Evolutionary conservation across 2,888 invertebrate species (phyloP), one percentile per base, ranked within the genome.

Genomic region (Lycia hirtaria): DNA sequence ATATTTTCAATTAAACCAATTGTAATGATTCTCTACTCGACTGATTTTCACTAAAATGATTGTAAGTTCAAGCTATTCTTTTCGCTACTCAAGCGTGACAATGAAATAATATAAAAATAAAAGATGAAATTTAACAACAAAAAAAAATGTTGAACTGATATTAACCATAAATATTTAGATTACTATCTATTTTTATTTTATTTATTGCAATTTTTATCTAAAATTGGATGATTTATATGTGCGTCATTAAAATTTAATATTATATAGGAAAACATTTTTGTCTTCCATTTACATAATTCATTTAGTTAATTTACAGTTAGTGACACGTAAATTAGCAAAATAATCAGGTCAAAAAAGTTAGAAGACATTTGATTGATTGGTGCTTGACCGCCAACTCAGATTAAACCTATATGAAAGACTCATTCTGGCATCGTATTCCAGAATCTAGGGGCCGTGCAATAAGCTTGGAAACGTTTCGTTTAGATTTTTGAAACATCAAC

Each of bases 21-120:
- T 20, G 1, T 32, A 33, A 26, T 22, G 14, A 22, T 33, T 33
- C 19, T 37, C 20, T 43, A 43, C 4, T 19, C 26, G 1, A 15
- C 7, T 30, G 12, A 1, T 15, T n/a, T 19, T 30, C 3, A 35
- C 17, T 43, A 44, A 40, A 19, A 37, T 53, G 41, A 20, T 51
- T 53, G 61, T 75, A 75, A 61, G 67, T 62, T 68, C 60, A 75
- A 82, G 83, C 83, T 64, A 74, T 71, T 70, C 73, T 70, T 63
- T 33, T 77, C 72, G n/a, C n/a, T 75, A 81, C 64, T 67, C 59
- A 82, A 80, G 81, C 80, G 60, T 65, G 67, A 54, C n/a, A 33
- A 22, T 32, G 24, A 47, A 14, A 30, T n/a, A 19, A 10, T 15
- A 30, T 24, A 40, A 24, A 30, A 17, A 7, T 10, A 43, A 19